phyloP scores from a whole-genome alignment of 2,113 vertebrate genomes.

The Charadrius vociferus region DNA sequence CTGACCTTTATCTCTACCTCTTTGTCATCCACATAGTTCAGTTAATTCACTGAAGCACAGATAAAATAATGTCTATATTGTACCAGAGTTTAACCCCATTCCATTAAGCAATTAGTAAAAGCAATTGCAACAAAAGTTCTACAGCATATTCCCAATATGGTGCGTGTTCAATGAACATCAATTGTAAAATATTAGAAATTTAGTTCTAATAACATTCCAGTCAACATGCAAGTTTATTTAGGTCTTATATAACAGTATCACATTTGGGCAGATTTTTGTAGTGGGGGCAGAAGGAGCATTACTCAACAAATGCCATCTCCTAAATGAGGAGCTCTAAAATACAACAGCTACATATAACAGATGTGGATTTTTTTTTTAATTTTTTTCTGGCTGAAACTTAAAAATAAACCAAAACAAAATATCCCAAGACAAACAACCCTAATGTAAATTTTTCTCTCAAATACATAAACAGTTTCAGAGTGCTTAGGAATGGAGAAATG shows the following conservation, averaged over 20 bases:
- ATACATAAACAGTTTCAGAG: not conserved
- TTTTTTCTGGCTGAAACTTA: not conserved
- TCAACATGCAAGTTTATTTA: not conserved
- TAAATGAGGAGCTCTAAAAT: not conserved
- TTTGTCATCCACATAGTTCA: not conserved
- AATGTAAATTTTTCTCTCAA: not conserved
- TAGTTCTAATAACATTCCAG: not conserved
- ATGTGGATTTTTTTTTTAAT: not conserved
- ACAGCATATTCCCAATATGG: not conserved
- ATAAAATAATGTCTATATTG: not conserved
- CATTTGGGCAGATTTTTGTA: not conserved
- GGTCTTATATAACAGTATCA: not conserved
- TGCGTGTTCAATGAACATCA: not conserved
- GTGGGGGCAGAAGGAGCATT: not conserved
- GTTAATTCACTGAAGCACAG: not conserved
- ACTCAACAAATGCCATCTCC: not conserved
- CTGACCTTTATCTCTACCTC: not conserved
- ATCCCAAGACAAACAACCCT: not conserved
- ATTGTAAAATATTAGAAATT: not conserved
- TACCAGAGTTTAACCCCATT: not conserved
- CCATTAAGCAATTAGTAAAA: constrained; percentile 5
- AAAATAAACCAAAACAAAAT: not conserved
- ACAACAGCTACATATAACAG: not conserved
- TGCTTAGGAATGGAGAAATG: not conserved
- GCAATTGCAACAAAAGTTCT: not conserved